Conservation (phyloP, 2,797 vertebrate species). For the Danio tinwini region DNA sequence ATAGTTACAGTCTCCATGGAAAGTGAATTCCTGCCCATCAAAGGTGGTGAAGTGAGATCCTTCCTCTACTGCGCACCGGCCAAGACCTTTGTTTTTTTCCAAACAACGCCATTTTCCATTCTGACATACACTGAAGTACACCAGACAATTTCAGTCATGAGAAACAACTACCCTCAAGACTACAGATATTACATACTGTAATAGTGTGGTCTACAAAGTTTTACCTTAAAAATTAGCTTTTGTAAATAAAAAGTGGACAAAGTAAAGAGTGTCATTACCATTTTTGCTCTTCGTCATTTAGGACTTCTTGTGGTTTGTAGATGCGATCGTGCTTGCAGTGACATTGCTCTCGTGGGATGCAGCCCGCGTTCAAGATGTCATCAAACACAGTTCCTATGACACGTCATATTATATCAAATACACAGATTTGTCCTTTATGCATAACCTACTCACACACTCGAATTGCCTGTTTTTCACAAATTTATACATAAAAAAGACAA, state of each 20-base stretch:
- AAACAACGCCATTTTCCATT: slow-evolving; percentile 88
- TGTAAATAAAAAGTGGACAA: no score
- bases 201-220: no score
- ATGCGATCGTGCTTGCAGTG: slow-evolving; percentile 80
- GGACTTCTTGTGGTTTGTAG: slow-evolving; percentile 77
- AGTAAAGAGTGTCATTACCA: slow-evolving; percentile 76
- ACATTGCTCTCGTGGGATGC: slow-evolving; percentile 81
- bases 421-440: no score
- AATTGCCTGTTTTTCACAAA: no score
- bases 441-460: no score
- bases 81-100: slow-evolving; percentile 78
- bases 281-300: slow-evolving; percentile 78
- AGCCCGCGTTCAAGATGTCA: slow-evolving; percentile 83
- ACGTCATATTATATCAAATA: background rate
- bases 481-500: no score
- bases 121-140: slow-evolving; percentile 81
- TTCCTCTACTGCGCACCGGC: slow-evolving; percentile 86
- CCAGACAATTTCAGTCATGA: background rate
- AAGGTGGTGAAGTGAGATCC: slow-evolving; percentile 92
- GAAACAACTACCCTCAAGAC: no score
- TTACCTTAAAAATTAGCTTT: no score
- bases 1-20: slow-evolving; percentile 93
- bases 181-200: no score
- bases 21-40: slow-evolving; percentile 90
- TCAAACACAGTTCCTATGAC: slow-evolving; percentile 89